A percentile compares a stretch with the other conserved stretches of the same genome.
These are phyloP conservation scores for Peromyscus aztecus DNA, from an alignment of 2,797 vertebrate genomes.

Conservation along the genomic window DNA sequence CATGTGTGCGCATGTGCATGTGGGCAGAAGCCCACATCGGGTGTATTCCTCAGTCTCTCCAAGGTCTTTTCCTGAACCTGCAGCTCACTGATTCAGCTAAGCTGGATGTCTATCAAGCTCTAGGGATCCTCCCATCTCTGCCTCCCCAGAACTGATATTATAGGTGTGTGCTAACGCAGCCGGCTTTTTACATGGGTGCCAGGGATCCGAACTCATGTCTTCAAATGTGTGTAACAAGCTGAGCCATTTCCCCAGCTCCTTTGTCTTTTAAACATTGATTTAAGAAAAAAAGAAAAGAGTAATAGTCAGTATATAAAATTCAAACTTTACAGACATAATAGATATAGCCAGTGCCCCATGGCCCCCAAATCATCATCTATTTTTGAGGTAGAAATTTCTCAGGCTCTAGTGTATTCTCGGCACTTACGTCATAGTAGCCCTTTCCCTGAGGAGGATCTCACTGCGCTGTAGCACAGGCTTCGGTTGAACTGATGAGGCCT, in stretches of 20 bases:
- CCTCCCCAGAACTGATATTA: neutral
- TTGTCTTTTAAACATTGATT: constrained; percentile 19
- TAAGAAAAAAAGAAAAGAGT: neutral
- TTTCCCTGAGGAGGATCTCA: neutral
- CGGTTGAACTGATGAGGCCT: neutral
- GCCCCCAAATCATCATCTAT: neutral
- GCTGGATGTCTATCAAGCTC: neutral
- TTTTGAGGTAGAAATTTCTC: neutral
- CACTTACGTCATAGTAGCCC: neutral
- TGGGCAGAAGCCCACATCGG: neutral
- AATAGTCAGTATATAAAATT: constrained; percentile 35
- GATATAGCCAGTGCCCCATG: neutral
- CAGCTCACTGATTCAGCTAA: neutral
- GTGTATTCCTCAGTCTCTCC: neutral
- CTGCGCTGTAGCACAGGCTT: neutral
- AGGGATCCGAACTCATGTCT: neutral
- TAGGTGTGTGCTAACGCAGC: neutral
- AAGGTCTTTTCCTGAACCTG: neutral
- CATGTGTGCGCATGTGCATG: rapidly evolving
- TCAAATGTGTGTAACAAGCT: neutral
- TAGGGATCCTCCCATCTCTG: neutral
- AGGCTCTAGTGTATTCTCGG: neutral
- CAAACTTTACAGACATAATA: constrained; percentile 21
- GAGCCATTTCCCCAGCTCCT: neutral
- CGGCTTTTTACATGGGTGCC: neutral